Evolutionary conservation across 2,888 invertebrate species (phyloP), one percentile per base, ranked within the genome.

Genomic region (Trimorus sp.): DNA sequence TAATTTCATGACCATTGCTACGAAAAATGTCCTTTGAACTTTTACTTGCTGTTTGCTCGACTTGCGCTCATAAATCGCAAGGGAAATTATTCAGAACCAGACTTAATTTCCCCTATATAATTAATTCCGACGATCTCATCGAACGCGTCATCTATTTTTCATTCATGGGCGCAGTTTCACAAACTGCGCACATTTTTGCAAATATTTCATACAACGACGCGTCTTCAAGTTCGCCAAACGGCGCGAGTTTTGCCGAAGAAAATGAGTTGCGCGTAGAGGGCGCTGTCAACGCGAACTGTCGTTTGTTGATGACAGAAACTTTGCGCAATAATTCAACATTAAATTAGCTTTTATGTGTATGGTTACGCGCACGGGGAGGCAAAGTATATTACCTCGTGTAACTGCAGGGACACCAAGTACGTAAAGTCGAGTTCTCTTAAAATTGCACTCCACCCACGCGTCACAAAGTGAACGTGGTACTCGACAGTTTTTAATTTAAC

Each of bases 341-440:
- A 60, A 53, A 60, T 70, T 70, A 60, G 60, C 60, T 70, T 70
- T 70, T 70, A 70, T 51, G 70, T 36, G 54, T 54, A 26, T 5
- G 7, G 54, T 36, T 12, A 7, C 54, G 36, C 42, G 26, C 42
- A 45, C n/a, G 40, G 12, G 15, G 11, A 40, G 40, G 3, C 49
- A 49, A 37, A 37, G 63, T 51, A 51, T 51, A 53, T 40, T 65
- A 38, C 65, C 12, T 12, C 14, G 65, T 53, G 53, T 65, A 65
- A 65, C 53, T 49, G 42, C 60, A 65, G 9, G 16, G 49, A 12
- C n/a, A 11, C 1, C 26, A 26, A 8, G 45, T 45, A 26, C 11
- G 26, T 60, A 48, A 63, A 63, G 62, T 63, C n/a, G 36, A 37
- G 36, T 49, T 14, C 49, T 16, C 14, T 14, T 48, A 14, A 49